These are phyloP conservation scores for Oscheius onirici DNA, from an alignment of 2,888 invertebrate genomes.

Conservation along the genomic window DNA sequence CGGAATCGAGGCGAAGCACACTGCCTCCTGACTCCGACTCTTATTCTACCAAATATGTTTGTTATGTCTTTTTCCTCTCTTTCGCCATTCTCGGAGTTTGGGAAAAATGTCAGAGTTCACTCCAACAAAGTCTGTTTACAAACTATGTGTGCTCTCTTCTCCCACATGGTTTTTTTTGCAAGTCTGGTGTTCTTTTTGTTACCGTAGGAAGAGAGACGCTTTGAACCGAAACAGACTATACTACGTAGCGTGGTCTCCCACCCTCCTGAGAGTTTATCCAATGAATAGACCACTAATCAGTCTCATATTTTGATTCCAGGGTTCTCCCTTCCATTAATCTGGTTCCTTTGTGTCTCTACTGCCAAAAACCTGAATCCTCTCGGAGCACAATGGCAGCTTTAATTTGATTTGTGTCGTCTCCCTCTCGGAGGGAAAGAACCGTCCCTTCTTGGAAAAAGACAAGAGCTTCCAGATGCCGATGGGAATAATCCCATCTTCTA, in stretches of 20 bases:
- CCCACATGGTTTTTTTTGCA: no score
- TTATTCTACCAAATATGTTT: conserved; percentile 2
- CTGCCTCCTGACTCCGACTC: background rate
- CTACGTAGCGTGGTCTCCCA: no score
- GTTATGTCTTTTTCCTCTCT: background rate
- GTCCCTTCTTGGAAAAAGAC: background rate
- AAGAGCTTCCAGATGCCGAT: background rate
- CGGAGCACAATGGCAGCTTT: conserved; percentile 3
- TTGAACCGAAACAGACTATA: no score
- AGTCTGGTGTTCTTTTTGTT: no score
- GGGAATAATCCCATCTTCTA: background rate
- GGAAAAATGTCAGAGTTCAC: background rate
- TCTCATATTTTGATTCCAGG: no score
- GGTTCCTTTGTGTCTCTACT: background rate
- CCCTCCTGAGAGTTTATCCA: no score
- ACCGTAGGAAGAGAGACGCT: no score
- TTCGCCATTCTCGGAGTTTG: background rate
- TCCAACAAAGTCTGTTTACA: no score
- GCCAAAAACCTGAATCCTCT: background rate
- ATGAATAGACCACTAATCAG: no score
- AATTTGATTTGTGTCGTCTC: conserved; percentile 4
- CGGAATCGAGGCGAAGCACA: conserved; percentile 17
- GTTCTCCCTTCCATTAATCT: background rate
- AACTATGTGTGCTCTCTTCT: no score
- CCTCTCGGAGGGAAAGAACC: background rate